These are phyloP conservation scores for Heterohyrax brucei DNA, from an alignment of 2,797 vertebrate genomes.

Conservation along the genomic window DNA sequence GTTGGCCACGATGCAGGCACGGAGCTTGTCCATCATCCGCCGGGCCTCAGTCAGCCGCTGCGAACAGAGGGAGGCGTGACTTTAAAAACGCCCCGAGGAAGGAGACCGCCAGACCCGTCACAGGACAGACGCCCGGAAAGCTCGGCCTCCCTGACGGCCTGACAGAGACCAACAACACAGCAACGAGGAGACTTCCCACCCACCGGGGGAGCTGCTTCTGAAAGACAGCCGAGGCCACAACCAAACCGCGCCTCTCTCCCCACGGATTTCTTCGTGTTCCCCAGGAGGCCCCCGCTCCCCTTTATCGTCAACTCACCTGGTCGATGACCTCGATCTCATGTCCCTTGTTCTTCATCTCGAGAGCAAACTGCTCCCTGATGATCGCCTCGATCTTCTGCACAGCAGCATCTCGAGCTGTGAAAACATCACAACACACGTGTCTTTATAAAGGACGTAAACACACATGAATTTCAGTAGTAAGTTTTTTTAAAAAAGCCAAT, in stretches of 20 bases:
- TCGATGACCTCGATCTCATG: conserved; percentile 99
- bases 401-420: conserved; percentile 96
- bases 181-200: background rate
- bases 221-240: background rate
- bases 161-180: too few species aligned
- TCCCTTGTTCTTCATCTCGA: conserved; percentile 99
- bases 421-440: conserved; percentile 75
- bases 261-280: background rate
- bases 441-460: background rate
- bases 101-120: conserved; percentile 21
- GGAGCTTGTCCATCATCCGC: conserved; percentile 99
- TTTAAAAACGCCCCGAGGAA: conserved; percentile 4
- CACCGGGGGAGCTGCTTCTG: conserved; percentile 1
- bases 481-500: conserved; percentile 39
- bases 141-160: conserved; percentile 17
- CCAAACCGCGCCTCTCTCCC: conserved; percentile 4
- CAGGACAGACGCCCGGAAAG: conserved; percentile 1
- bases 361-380: conserved; percentile 97
- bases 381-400: conserved; percentile 98
- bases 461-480: conserved; percentile 16
- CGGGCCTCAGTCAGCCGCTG: conserved; percentile 98
- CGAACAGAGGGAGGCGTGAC: conserved; percentile 64
- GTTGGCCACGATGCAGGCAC: conserved; percentile 99
- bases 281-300: background rate
- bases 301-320: conserved; percentile 92